Base-by-base conservation (phyloP, 92 coral and sea anemone species). In the Umimayanthus chanpuru region DNA sequence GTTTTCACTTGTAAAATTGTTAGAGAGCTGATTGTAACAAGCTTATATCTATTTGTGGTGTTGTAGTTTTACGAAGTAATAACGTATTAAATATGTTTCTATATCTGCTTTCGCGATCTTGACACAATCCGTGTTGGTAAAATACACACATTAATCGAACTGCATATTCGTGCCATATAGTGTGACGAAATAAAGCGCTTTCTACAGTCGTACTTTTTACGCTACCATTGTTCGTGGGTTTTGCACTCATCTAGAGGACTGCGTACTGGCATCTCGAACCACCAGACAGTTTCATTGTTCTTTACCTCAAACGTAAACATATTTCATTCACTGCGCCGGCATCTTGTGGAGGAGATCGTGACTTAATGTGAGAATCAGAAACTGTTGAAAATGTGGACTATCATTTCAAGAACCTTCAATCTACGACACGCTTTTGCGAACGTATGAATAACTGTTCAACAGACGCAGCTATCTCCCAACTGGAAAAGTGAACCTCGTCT, bases 251-350 rank as follows among this genome's bases (percentile, higher is more conserved):
- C 2, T 58, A 32, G n/a, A 14, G 67, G 74, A 36, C 23, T 18
- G 32, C 50, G 55, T 61, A 39, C 38, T 81, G 73, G 86, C 58
- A 23, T 25, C n/a, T 40, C 14, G 6, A 8, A 40, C 66, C 78
- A 47, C 77, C 87, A 83, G 79, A 83, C 87, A 83, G 77, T 50
- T 70, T 68, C 2, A 68, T 20, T 83, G 38, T 43, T 70, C 41
- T 55, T 28, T 44, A 44, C 41, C 30, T 15, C n/a, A 7, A 6
- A 68, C 77, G n/a, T 30, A 44, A 11, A 44, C 7, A n/a, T 44
- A 15, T 70, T 43, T 49, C 41, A 68, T 75, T 43, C n/a, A 43
- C 65, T 25, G 40, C 40, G 55, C 64, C 77, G 41, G 43, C 11
- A 71, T 75, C 79, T 26, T 68, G 47, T 83, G 44, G 74, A 50